Evolutionary conservation across 2,113 vertebrate species (phyloP).

Genomic region (Zosterops borbonicus): DNA sequence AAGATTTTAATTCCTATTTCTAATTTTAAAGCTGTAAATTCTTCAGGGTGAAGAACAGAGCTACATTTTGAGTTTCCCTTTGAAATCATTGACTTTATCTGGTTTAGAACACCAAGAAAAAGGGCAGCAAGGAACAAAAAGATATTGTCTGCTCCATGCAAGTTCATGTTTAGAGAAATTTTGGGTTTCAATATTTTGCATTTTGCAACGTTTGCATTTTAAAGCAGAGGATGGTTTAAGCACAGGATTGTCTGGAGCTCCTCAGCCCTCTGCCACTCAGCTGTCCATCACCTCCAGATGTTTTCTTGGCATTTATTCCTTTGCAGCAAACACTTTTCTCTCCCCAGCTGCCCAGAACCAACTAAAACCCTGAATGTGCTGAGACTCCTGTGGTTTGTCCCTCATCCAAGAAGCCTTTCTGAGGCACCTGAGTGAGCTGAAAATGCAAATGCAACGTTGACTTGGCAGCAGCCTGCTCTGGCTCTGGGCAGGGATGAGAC

Average conservation of each 20-base stretch:
- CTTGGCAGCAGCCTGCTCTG: background rate
- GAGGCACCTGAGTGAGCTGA: background rate
- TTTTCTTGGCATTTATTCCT: background rate
- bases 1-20: too few species aligned
- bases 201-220: background rate
- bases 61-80: background rate
- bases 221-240: background rate
- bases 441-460: background rate
- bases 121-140: background rate
- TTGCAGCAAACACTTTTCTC: background rate
- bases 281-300: background rate
- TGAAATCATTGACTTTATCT: background rate
- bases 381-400: background rate
- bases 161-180: background rate
- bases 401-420: background rate
- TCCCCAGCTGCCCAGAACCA: background rate
- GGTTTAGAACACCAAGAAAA: background rate
- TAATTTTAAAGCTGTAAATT: background rate
- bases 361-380: background rate
- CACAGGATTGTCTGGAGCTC: background rate
- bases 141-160: fast-evolving
- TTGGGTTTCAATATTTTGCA: background rate
- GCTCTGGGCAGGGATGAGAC: background rate
- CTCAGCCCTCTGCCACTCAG: background rate
- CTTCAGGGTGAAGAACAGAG: background rate